Percentiles rank a stretch among this genome's conserved stretches.
phyloP scores from a whole-genome alignment of 2,888 invertebrate species.

The Oithona nana region DNA sequence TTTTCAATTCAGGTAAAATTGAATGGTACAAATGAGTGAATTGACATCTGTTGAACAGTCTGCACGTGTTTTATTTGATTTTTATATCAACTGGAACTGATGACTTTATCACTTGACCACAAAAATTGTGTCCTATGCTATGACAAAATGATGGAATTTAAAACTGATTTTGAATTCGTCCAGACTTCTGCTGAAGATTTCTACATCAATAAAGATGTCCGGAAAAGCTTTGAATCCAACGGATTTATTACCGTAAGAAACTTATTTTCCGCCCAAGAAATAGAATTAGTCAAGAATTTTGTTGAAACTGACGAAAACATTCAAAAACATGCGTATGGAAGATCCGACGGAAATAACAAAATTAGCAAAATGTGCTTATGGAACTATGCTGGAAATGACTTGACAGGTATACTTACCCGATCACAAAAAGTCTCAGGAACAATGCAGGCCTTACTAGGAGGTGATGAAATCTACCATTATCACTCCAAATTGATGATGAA shows the following conservation, averaged over 20 bases:
- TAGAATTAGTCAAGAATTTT: not conserved
- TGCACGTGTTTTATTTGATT: too few relatives aligned
- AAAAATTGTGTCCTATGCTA: too few relatives aligned
- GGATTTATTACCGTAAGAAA: not conserved
- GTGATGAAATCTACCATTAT: slow-evolving; percentile 20
- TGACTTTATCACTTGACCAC: too few relatives aligned
- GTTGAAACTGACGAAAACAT: not conserved
- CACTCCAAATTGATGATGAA: slow-evolving; percentile 20
- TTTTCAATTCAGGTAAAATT: too few relatives aligned
- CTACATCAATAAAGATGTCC: not conserved
- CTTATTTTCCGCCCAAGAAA: not conserved
- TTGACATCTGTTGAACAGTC: too few relatives aligned
- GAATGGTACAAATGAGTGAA: too few relatives aligned
- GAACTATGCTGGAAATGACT: slow-evolving; percentile 20
- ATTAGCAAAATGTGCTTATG: slow-evolving; percentile 13
- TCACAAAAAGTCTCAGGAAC: slow-evolving; percentile 17
- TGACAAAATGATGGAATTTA: too few relatives aligned
- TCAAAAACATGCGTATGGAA: not conserved
- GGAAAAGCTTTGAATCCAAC: not conserved
- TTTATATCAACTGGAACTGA: too few relatives aligned
- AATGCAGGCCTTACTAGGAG: slow-evolving; percentile 19
- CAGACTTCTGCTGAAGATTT: too few relatives aligned
- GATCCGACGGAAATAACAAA: not conserved
- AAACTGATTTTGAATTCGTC: too few relatives aligned
- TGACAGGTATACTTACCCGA: slow-evolving; percentile 18